These are phyloP conservation scores for Zele albiditarsus DNA, from an alignment of 2,888 invertebrate species.

Conservation along the genomic window DNA sequence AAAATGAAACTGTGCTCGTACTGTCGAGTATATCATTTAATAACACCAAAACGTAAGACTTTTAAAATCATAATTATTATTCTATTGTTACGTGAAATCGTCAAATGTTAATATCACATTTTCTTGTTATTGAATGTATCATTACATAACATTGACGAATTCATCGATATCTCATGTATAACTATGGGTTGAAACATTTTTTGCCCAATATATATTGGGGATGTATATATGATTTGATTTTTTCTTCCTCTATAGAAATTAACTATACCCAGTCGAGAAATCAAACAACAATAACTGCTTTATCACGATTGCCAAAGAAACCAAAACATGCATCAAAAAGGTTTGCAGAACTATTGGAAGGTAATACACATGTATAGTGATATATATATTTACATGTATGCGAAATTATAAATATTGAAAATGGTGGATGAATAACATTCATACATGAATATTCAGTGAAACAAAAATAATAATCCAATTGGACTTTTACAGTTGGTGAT, in stretches of 20 bases:
- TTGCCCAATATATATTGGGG: slow-evolving; percentile 18
- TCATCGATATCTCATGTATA: slow-evolving; percentile 34
- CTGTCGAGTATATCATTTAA: slow-evolving; percentile 59
- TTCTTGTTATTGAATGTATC: not conserved
- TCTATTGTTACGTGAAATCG: slow-evolving; percentile 7
- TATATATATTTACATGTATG: slow-evolving; percentile 6
- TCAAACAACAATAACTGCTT: slow-evolving; percentile 56
- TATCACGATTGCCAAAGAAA: slow-evolving; percentile 72
- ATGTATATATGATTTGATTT: slow-evolving; percentile 23
- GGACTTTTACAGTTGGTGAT: slow-evolving; percentile 76
- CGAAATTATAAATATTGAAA: not conserved
- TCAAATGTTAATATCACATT: not conserved
- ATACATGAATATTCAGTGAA: not conserved
- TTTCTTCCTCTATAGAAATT: slow-evolving; percentile 46
- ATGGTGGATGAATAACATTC: slow-evolving; percentile 22
- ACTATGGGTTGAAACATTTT: not conserved
- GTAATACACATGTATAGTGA: slow-evolving; percentile 69
- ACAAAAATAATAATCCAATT: slow-evolving; percentile 23
- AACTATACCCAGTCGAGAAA: slow-evolving; percentile 52
- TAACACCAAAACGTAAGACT: slow-evolving; percentile 55
- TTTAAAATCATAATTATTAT: slow-evolving; percentile 7
- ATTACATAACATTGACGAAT: slow-evolving; percentile 39
- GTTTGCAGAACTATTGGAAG: slow-evolving; percentile 81
- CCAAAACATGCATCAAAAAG: slow-evolving; percentile 75
- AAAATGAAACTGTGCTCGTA: slow-evolving; percentile 56